phyloP scores from a whole-genome alignment of 2,113 vertebrate genomes.

The Chaetorhynchus papuensis region DNA sequence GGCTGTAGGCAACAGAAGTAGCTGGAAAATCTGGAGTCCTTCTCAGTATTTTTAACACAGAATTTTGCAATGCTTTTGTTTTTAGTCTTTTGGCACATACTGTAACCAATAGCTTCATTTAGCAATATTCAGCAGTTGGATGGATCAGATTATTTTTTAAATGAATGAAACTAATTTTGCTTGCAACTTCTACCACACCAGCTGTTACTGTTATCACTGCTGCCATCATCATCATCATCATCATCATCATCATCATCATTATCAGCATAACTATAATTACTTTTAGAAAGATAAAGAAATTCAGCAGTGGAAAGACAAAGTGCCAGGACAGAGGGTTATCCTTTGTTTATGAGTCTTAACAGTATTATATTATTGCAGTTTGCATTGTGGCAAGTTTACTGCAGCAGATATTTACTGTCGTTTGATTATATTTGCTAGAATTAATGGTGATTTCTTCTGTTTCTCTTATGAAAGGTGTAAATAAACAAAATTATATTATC shows the following conservation, averaged over 20 bases:
- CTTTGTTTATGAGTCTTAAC: background rate
- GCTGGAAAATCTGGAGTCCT: background rate
- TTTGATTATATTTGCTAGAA: background rate
- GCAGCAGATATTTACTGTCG: background rate
- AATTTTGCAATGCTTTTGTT: background rate
- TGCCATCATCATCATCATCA: background rate
- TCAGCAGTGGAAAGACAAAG: background rate
- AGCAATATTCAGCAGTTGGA: background rate
- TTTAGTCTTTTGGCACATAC: background rate
- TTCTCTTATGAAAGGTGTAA: background rate
- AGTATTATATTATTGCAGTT: background rate
- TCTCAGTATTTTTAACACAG: background rate
- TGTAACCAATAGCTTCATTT: background rate
- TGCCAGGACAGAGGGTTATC: background rate
- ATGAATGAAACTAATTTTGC: constrained; percentile 42
- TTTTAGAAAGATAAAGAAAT: constrained; percentile 1
- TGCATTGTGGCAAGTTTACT: background rate
- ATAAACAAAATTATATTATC: background rate
- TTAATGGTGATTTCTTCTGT: background rate
- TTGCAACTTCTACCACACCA: constrained; percentile 34
- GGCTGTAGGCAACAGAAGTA: background rate
- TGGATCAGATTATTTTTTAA: constrained; percentile 6
- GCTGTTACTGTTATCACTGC: constrained; percentile 32
- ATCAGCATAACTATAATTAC: constrained; percentile 29
- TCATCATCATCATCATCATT: background rate